Conservation (phyloP, 2,888 invertebrate species). For the Drosophila cracens region DNA sequence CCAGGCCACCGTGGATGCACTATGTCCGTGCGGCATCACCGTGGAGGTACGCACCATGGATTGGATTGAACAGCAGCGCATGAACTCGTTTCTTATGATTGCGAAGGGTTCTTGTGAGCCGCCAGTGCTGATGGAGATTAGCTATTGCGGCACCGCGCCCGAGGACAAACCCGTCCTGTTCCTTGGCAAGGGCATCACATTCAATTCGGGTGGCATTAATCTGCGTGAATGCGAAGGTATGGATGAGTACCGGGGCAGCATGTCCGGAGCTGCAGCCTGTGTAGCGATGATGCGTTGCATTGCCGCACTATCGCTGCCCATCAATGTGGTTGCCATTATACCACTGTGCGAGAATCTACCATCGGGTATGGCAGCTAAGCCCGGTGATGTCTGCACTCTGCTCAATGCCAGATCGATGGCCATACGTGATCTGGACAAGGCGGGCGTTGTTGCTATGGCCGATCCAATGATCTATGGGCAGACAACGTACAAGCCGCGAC, state of each 20-base stretch:
- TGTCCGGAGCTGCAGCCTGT: conserved; percentile 88
- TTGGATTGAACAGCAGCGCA: conserved; percentile 87
- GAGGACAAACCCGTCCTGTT: conserved; percentile 86
- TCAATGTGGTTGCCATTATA: conserved; percentile 85
- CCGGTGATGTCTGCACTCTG: conserved; percentile 85
- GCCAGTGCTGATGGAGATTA: conserved; percentile 87
- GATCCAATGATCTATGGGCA: conserved; percentile 93
- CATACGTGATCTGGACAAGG: conserved; percentile 88
- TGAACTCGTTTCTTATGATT: conserved; percentile 86
- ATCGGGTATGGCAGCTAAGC: conserved; percentile 87
- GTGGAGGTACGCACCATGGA: conserved; percentile 85
- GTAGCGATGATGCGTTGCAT: conserved; percentile 86
- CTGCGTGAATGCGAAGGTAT: conserved; percentile 59
- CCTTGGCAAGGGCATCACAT: conserved; percentile 87
- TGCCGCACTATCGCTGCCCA: conserved; percentile 86
- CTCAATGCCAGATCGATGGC: conserved; percentile 86
- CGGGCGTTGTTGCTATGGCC: conserved; percentile 91
- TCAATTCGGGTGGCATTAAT: conserved; percentile 85
- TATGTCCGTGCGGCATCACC: conserved; percentile 87
- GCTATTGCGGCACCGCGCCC: conserved; percentile 85
- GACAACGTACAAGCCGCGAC: conserved; percentile 86
- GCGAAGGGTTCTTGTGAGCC: conserved; percentile 86
- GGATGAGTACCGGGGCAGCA: conserved; percentile 85
- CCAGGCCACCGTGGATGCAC: conserved; percentile 87
- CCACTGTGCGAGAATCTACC: conserved; percentile 86